Evolutionary conservation across 2,113 vertebrate genomes (phyloP).

Genomic region (Sialia sialis): DNA sequence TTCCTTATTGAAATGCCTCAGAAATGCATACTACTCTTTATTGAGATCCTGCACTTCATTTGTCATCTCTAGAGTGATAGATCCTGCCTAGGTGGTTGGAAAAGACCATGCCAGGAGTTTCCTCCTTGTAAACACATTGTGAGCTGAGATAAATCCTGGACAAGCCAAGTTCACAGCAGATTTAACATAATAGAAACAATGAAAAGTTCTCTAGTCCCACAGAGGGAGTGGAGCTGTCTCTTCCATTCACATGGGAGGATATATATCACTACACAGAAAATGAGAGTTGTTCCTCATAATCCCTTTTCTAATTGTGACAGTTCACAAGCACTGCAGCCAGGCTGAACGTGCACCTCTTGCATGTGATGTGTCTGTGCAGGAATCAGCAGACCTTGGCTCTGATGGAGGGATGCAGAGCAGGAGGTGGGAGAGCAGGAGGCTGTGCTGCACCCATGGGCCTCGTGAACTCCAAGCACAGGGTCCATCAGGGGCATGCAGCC

Average conservation of each 20-base stretch:
- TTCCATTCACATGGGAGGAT: background rate
- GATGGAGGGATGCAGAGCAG: background rate
- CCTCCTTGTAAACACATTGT: background rate
- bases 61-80: background rate
- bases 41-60: background rate
- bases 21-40: background rate
- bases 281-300: background rate
- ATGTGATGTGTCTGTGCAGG: background rate
- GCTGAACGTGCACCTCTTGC: background rate
- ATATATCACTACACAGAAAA: background rate
- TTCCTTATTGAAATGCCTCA: background rate
- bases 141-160: background rate
- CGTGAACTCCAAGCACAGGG: background rate
- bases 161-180: background rate
- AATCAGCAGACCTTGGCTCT: background rate
- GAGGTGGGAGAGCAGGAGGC: background rate
- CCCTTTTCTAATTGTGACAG: background rate
- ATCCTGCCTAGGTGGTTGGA: background rate
- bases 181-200: background rate
- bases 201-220: background rate
- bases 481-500: background rate
- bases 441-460: background rate
- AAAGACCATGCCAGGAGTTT: background rate
- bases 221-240: background rate
- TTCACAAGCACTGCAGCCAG: rapidly evolving